Evolutionary conservation across 1,140 invertebrate genomes (phyloP), one percentile per base, ranked within the genome.

Genomic region (Dreissena polymorpha): DNA sequence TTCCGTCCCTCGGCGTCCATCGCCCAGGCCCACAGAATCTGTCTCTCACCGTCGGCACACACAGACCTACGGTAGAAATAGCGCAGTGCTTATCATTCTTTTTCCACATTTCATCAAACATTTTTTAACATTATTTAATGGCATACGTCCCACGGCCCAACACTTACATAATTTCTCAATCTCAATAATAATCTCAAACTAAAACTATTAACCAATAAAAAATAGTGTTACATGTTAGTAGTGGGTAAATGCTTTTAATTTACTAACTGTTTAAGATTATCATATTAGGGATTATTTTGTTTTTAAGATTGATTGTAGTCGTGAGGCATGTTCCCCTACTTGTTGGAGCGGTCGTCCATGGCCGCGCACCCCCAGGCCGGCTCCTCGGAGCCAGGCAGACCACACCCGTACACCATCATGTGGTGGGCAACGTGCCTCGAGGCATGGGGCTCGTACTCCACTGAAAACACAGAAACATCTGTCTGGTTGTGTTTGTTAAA

Each of bases 341-440:
- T 67, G 65, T 83, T 60, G 6, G 72, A 76, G n/a, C 55, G 50
- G 55, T 83, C 81, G 53, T 76, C 81, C 72, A 77, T 83, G 60
- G 69, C 81, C 10, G 51, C 81, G 68, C 81, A 74, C 18, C 49
- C 96, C 97, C 98, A 99, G 63, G 96, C 95, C 63, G 94, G 92
- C 85, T 96, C 95, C 74, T 95, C 93, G 57, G 95, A 95, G 55
- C 98, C 98, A 7, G 98, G 98, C 83, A 94, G 94, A 39, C 94
- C 94, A 85, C 99, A 99, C 14, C 98, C 98, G 93, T 98, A 99
- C 0, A 99, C 92, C 79, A 99, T 93, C 95, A 99, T 99, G 92
- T 99, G 99, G 94, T 99, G 99, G 13, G 97, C 97, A 1, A 96
- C 96, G 86, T 96, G 93, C 95, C 96, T 97, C 2, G 96, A 96